Conservation (phyloP, 2,888 invertebrate genomes). For the Polyommatus icarus region DNA sequence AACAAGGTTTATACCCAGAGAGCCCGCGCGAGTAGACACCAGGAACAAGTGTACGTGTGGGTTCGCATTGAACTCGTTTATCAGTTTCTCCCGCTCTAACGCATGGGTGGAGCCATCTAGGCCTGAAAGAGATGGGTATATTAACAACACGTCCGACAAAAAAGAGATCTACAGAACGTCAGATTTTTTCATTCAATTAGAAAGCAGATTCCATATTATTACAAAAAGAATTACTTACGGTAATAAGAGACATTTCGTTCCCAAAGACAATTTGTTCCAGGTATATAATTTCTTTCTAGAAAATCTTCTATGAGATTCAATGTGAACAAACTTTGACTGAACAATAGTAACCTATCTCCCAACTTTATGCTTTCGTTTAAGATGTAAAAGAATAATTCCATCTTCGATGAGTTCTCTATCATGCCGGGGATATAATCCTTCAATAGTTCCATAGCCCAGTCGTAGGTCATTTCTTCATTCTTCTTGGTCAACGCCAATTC, state of each 20-base stretch:
- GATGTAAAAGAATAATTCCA: slow-evolving; percentile 95
- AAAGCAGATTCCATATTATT: not conserved
- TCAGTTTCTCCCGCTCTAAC: slow-evolving; percentile 95
- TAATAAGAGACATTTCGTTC: slow-evolving; percentile 93
- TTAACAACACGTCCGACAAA: not conserved
- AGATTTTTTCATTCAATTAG: not conserved
- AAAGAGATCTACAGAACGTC: not conserved
- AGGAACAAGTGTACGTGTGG: slow-evolving; percentile 93
- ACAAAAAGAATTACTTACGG: slow-evolving; percentile 82
- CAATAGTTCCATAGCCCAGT: slow-evolving; percentile 92
- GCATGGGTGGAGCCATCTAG: slow-evolving; percentile 98
- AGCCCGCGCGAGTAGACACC: slow-evolving; percentile 97
- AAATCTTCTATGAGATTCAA: slow-evolving; percentile 97
- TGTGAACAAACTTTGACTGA: slow-evolving; percentile 97
- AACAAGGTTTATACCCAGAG: slow-evolving; percentile 97
- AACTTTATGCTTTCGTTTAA: slow-evolving; percentile 91
- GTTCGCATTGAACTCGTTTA: slow-evolving; percentile 97
- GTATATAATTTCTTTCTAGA: slow-evolving; percentile 86
- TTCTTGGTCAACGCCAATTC: slow-evolving; percentile 81
- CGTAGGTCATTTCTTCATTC: slow-evolving; percentile 91
- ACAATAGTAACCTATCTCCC: slow-evolving; percentile 95
- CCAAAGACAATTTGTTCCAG: slow-evolving; percentile 88
- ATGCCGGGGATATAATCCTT: slow-evolving; percentile 93
- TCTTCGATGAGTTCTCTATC: slow-evolving; percentile 96
- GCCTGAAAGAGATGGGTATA: slow-evolving; percentile 69